A percentile compares a stretch with the other conserved stretches of the same genome.
Conservation (phyloP, 1,140 invertebrate species). For the Cardiocondyla obscurior region DNA sequence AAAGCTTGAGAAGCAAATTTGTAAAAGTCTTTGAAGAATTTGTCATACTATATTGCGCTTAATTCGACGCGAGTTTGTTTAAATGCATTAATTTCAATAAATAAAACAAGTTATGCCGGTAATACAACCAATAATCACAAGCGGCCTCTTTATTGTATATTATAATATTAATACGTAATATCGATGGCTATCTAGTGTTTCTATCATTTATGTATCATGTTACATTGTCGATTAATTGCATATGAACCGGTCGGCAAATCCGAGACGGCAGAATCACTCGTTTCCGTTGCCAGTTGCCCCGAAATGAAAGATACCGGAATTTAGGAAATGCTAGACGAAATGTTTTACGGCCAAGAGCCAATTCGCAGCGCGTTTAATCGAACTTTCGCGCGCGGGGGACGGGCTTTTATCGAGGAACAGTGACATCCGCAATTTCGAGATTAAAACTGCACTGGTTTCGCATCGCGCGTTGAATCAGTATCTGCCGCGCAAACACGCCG, state of each 20-base stretch:
- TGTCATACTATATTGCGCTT: background rate
- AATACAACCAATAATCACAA: conserved; percentile 18
- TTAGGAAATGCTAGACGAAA: background rate
- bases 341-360: conserved; percentile 16
- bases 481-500: conserved; percentile 5
- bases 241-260: background rate
- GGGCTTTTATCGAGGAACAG: conserved; percentile 16
- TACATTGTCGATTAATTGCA: conserved; percentile 10
- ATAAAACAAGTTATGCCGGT: background rate
- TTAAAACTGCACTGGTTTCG: conserved; percentile 32
- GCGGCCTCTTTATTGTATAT: background rate
- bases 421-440: conserved; percentile 43
- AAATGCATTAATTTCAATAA: background rate
- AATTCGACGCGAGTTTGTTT: background rate
- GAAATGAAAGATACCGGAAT: background rate
- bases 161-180: background rate
- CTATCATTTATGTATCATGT: background rate
- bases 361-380: conserved; percentile 39
- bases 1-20: background rate
- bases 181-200: background rate
- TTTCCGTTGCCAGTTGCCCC: background rate
- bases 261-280: background rate
- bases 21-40: background rate
- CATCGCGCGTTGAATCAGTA: conserved; percentile 23
- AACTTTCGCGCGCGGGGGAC: background rate